Percentiles rank a stretch among this genome's conserved stretches.
These are phyloP conservation scores for Ciconia stormi DNA, from an alignment of 2,113 vertebrate genomes.

Conservation along the genomic window DNA sequence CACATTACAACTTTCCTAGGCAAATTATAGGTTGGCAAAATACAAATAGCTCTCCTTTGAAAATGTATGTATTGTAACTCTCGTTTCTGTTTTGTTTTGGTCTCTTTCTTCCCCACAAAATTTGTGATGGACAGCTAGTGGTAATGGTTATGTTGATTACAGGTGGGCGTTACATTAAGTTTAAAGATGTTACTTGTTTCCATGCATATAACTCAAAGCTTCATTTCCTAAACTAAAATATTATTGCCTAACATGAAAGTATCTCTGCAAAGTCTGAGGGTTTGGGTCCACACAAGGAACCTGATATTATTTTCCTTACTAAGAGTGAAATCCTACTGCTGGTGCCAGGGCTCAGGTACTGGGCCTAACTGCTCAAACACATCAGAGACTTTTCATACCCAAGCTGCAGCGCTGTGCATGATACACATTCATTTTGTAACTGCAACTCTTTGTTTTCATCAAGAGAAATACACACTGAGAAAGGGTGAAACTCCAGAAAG, in stretches of 20 bases:
- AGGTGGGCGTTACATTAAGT: neutral
- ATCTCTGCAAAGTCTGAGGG: neutral
- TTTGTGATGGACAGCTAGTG: slow-evolving; percentile 1
- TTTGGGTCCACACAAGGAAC: neutral
- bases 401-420: neutral
- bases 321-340: neutral
- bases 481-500: neutral
- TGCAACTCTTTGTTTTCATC: neutral
- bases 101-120: neutral
- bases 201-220: neutral
- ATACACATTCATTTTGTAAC: neutral
- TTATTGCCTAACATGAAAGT: neutral
- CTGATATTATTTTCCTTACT: neutral
- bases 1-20: neutral
- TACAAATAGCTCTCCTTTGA: slow-evolving; percentile 3
- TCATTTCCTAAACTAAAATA: neutral
- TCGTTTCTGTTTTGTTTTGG: neutral
- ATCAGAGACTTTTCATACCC: neutral
- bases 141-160: neutral
- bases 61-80: neutral
- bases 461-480: neutral
- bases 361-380: neutral
- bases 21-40: slow-evolving; percentile 34
- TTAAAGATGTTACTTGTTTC: neutral
- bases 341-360: neutral